phyloP scores from a whole-genome alignment of 1,140 invertebrate species.

The Tetramorium alpestre region DNA sequence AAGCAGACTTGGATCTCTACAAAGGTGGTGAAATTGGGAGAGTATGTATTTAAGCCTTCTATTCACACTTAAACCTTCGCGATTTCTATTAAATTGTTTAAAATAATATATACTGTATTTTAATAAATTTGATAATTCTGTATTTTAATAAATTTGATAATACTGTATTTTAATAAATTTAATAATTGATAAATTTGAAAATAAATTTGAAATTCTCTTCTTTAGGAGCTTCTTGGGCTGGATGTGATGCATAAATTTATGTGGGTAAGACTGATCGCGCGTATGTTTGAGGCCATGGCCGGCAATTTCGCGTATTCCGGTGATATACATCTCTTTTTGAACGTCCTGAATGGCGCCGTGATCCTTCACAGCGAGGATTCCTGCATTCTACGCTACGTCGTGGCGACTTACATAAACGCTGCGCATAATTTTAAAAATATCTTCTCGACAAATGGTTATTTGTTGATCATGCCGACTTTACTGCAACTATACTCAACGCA shows the following conservation, averaged over 20 bases:
- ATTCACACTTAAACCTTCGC: background rate
- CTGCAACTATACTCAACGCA: constrained; percentile 98
- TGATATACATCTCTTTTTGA: constrained; percentile 98
- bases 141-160: too few species aligned
- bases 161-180: background rate
- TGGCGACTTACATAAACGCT: constrained; percentile 98
- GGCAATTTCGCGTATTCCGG: constrained; percentile 99
- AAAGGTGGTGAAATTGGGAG: constrained; percentile 96
- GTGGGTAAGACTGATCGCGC: constrained; percentile 98
- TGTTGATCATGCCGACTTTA: constrained; percentile 98
- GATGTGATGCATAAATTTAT: constrained; percentile 99
- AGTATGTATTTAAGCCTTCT: constrained; percentile 82
- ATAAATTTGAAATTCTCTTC: constrained; percentile 9
- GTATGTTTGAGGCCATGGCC: constrained; percentile 99
- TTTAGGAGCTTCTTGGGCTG: constrained; percentile 94
- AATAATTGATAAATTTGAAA: background rate
- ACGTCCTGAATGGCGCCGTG: constrained; percentile 98
- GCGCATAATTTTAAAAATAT: constrained; percentile 99
- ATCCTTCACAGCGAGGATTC: constrained; percentile 98
- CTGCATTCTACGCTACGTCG: constrained; percentile 97
- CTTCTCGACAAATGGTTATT: constrained; percentile 98
- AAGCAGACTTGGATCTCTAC: constrained; percentile 98
- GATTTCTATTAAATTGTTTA: background rate
- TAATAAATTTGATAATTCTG: too few species aligned
- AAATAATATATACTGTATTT: background rate